These are phyloP conservation scores for Chionis minor DNA, from an alignment of 2,113 vertebrate genomes.

Conservation along the genomic window DNA sequence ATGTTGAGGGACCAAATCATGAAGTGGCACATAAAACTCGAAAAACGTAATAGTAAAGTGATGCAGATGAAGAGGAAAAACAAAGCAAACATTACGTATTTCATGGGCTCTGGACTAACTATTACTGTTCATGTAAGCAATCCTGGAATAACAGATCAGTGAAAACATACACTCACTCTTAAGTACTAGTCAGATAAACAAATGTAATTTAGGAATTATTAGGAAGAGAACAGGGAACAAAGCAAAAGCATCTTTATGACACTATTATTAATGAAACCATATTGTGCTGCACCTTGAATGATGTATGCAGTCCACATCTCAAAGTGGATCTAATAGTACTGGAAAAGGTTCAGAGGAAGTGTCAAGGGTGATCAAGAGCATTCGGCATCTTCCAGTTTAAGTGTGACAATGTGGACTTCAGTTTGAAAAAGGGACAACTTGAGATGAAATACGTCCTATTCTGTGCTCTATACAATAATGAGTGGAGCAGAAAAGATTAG, in stretches of 20 bases:
- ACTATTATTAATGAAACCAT: background rate
- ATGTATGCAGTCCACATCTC: background rate
- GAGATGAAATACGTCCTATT: background rate
- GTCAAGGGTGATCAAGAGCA: background rate
- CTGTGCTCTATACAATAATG: background rate
- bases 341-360: background rate
- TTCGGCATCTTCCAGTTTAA: background rate
- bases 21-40: background rate
- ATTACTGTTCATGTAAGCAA: background rate
- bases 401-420: background rate
- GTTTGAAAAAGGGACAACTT: background rate
- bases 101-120: background rate
- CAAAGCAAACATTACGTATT: background rate
- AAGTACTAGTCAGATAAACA: background rate
- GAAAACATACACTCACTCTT: background rate
- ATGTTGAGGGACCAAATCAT: background rate
- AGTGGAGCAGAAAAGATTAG: background rate
- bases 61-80: background rate
- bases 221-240: background rate
- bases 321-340: background rate
- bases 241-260: background rate
- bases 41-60: background rate
- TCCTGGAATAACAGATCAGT: background rate
- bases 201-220: background rate
- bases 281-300: background rate